Percentiles rank a stretch among this genome's conserved stretches.
Conservation (phyloP, 30 jellyfish, hydroid and myxozoan species). For the Hydractinia echinata region DNA sequence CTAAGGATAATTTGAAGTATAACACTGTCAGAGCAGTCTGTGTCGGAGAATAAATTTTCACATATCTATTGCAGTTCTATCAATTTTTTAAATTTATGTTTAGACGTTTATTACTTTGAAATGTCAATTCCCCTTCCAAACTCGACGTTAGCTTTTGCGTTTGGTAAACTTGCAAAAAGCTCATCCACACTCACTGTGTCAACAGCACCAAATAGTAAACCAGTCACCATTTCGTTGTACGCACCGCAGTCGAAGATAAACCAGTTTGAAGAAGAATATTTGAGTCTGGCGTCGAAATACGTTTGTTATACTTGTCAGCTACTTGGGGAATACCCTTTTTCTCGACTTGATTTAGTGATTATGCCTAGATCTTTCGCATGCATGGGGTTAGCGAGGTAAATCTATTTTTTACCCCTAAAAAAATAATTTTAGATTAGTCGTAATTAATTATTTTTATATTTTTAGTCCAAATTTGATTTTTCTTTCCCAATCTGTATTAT, state of each 20-base stretch:
- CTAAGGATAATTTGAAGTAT: background rate
- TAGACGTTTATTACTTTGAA: constrained; percentile 65
- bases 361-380: constrained; percentile 88
- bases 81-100: background rate
- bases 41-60: too few relatives aligned
- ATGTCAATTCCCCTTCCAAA: constrained; percentile 74
- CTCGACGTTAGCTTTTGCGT: constrained; percentile 66
- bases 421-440: background rate
- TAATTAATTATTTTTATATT: constrained; percentile 2
- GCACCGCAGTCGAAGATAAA: constrained; percentile 50
- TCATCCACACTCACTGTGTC: constrained; percentile 9
- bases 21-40: background rate
- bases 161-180: constrained; percentile 44
- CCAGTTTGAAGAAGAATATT: constrained; percentile 47
- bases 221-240: constrained; percentile 47
- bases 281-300: constrained; percentile 40
- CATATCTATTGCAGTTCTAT: background rate
- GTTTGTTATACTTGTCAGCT: constrained; percentile 42
- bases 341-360: constrained; percentile 67
- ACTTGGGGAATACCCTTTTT: constrained; percentile 75
- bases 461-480: constrained; percentile 80
- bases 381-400: constrained; percentile 81
- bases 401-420: background rate
- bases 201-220: constrained; percentile 25
- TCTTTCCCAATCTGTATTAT: constrained; percentile 77